Percentiles rank a stretch among this genome's conserved stretches.
Conservation (phyloP, 2,888 invertebrate genomes). For the Magallana nippona region DNA sequence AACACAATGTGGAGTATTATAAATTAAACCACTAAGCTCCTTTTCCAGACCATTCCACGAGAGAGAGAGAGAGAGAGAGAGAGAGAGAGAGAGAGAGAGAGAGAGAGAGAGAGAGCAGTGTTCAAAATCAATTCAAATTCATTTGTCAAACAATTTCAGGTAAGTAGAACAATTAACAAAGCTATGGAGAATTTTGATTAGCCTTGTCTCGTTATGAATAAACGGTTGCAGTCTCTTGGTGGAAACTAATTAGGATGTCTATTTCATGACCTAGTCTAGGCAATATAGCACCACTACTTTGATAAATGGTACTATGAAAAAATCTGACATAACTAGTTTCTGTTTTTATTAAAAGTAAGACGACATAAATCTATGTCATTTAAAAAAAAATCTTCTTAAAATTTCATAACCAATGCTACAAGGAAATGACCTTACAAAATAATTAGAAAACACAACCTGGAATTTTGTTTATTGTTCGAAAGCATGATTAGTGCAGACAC, state of each 20-base stretch:
- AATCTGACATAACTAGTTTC: conserved; percentile 29
- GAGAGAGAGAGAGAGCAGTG: too few species aligned
- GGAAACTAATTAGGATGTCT: conserved; percentile 19
- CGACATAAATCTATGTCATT: conserved; percentile 22
- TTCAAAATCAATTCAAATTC: too few species aligned
- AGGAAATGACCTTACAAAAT: conserved; percentile 26
- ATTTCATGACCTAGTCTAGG: background rate
- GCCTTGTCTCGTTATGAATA: background rate
- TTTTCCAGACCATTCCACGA: too few species aligned
- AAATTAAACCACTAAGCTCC: too few species aligned
- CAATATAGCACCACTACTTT: background rate
- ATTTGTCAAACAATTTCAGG: too few species aligned
- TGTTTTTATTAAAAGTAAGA: background rate
- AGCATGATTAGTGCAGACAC: too few species aligned
- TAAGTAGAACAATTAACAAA: too few species aligned
- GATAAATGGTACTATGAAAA: background rate
- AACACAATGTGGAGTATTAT: too few species aligned
- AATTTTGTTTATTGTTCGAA: background rate
- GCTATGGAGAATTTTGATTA: background rate
- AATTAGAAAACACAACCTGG: background rate
- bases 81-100: too few species aligned
- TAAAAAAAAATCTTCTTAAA: background rate
- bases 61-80: too few species aligned
- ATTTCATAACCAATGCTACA: background rate
- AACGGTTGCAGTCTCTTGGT: background rate